Percentiles rank a stretch among this genome's conserved stretches.
These are phyloP conservation scores for Brassicogethes aeneus DNA, from an alignment of 2,888 invertebrate genomes.

Conservation along the genomic window DNA sequence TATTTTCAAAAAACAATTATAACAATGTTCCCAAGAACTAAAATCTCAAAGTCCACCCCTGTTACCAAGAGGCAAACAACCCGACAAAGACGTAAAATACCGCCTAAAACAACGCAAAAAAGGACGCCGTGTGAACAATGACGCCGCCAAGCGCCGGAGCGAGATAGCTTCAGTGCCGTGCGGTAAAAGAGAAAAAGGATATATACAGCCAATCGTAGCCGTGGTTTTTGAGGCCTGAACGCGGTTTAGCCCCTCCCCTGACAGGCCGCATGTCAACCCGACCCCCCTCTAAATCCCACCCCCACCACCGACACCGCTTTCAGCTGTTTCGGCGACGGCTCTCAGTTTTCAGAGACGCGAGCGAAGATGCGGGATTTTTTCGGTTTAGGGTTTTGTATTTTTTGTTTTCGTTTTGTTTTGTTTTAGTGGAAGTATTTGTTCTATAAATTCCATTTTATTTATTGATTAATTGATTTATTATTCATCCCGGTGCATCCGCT, in stretches of 20 bases:
- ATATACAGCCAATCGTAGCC: slow-evolving; percentile 40
- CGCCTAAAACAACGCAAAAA: not conserved
- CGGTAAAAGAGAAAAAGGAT: slow-evolving; percentile 26
- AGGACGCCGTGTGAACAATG: not conserved
- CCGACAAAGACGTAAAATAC: not conserved
- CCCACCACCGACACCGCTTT: not conserved
- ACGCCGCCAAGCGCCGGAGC: slow-evolving; percentile 8
- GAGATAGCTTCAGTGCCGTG: slow-evolving; percentile 14
- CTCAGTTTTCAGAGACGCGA: no score
- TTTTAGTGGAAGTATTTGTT: no score
- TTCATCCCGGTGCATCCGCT: no score
- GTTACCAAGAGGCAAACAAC: not conserved
- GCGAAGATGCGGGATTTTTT: no score
- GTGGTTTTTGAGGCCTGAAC: slow-evolving; percentile 44
- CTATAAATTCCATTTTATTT: no score
- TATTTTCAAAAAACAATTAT: no score
- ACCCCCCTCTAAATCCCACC: slow-evolving; percentile 21
- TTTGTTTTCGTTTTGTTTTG: no score
- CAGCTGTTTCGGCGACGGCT: not conserved
- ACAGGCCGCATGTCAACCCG: slow-evolving; percentile 40
- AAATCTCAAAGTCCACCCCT: no score
- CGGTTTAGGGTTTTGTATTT: no score
- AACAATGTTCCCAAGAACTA: no score
- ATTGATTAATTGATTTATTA: no score
- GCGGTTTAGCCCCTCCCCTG: slow-evolving; percentile 43